Evolutionary conservation across 2,113 vertebrate species (phyloP), one percentile per base, ranked within the genome.

Genomic region (Rhagologus leucostigma): DNA sequence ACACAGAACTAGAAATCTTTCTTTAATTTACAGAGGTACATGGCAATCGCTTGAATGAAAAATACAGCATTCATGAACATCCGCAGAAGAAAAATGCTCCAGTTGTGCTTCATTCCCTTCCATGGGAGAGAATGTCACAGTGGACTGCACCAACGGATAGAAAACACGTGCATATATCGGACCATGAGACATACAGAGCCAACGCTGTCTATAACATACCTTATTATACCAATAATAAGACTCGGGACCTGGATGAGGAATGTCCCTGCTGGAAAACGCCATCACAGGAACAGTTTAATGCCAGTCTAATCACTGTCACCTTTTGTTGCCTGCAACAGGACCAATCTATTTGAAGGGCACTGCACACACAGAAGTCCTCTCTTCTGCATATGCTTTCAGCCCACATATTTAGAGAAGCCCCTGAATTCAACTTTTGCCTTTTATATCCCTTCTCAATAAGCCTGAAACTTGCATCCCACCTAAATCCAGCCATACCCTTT

Each of bases 161-260:
- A 69, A 83, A 30, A 7, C 23, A 53, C 5, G 3, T 30, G 3
- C 26, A 35, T 9, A 5, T 8, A 14, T 44, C 0, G 0, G 9
- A 24, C 23, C 33, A 3, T 1, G 3, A 56, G 11, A 42, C 6
- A 26, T 3, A 27, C 0, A 35, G 33, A 71, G 29, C 14, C n/a
- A 44, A 16, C 14, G 12, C 19, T 15, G 4, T 2, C 32, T 20
- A 3, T 6, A 44, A 29, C 2, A 21, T 3, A 10, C 15, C 14
- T 44, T 41, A 20, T 12, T 56, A 29, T 11, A 53, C 7, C 46
- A 44, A 27, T 13, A 23, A 7, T 9, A 52, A 64, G 42, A 5
- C 22, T 32, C 1, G 0, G 8, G 6, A 81, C 26, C 18, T 42
- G 22, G 10, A 5, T 35, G 13, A 59, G 33, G 5, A 60, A 22